Conservation (phyloP, 2,797 vertebrate species). For the Chelonia mydas region DNA sequence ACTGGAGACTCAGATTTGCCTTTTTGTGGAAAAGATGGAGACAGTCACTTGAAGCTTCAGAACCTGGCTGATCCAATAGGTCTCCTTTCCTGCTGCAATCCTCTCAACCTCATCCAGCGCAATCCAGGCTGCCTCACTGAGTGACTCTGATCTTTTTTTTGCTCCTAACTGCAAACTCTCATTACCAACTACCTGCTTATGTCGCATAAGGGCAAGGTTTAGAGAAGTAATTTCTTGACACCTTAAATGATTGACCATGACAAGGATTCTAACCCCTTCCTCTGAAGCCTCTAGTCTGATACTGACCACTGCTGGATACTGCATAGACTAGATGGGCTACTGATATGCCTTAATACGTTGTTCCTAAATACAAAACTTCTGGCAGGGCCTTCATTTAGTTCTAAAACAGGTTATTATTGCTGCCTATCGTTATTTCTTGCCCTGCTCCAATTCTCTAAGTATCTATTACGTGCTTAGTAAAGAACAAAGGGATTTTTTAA, state of each 20-base stretch:
- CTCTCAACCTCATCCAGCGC: neutral
- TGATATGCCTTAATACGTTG: neutral
- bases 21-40: neutral
- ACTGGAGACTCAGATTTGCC: neutral
- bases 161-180: neutral
- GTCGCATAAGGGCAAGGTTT: neutral
- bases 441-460: neutral
- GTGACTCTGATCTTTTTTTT: neutral
- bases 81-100: neutral
- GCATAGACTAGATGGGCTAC: neutral
- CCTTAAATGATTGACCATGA: neutral
- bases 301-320: neutral
- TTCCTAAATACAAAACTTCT: neutral
- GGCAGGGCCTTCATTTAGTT: neutral
- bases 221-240: neutral
- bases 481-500: neutral
- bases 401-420: neutral
- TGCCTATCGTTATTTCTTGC: neutral
- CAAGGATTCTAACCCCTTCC: neutral
- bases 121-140: rapidly evolving
- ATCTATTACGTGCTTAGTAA: neutral
- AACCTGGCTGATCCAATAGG: neutral
- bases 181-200: neutral
- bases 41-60: neutral
- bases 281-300: neutral